Percentiles rank a stretch among this genome's conserved stretches.
Conservation (phyloP, 2,113 vertebrate genomes). For the Narcine bancroftii region DNA sequence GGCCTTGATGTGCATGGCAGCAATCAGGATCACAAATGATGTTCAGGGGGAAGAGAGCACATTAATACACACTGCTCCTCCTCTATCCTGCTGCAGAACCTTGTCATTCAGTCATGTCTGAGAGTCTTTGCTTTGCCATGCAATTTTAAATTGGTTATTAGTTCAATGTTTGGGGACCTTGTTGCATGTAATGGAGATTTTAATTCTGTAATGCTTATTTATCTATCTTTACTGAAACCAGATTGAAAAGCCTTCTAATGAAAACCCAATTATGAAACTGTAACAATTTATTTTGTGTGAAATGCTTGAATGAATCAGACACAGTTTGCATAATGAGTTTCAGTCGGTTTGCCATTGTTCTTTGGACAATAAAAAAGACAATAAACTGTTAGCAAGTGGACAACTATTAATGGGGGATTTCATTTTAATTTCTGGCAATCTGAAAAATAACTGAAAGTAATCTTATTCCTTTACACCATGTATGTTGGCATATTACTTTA, state of each 20-base stretch:
- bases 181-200: not conserved
- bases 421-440: not conserved
- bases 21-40: too few species aligned
- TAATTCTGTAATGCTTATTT: not conserved
- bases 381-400: not conserved
- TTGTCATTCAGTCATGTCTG: too few species aligned
- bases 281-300: not conserved
- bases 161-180: not conserved
- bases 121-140: not conserved
- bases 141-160: not conserved
- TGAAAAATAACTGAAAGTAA: not conserved
- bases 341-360: not conserved
- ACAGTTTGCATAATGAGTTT: conserved; percentile 5
- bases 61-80: too few species aligned
- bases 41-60: too few species aligned
- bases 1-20: too few species aligned
- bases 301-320: not conserved
- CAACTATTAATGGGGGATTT: not conserved
- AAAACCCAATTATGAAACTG: not conserved
- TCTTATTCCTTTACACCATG: not conserved
- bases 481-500: not conserved
- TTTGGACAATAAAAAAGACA: not conserved
- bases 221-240: not conserved
- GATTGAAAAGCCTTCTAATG: not conserved
- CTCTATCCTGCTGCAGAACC: too few species aligned